Evolutionary conservation across 2,113 vertebrate species (phyloP).

Genomic region (Taxidea taxus): DNA sequence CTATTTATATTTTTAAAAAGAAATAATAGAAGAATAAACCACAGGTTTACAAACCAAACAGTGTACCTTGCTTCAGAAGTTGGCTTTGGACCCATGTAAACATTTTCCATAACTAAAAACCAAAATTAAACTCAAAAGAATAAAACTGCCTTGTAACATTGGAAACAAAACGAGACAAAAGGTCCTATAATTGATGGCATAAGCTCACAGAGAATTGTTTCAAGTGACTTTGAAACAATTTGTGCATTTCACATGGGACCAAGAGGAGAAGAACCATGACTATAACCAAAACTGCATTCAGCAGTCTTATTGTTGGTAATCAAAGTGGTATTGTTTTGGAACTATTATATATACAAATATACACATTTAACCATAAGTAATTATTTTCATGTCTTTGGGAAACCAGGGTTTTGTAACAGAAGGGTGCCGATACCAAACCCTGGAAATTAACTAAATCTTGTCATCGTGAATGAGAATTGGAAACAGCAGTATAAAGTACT

Average conservation of each 20-base stretch:
- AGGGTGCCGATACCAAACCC: neutral
- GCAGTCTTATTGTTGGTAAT: constrained; percentile 38
- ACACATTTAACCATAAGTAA: neutral
- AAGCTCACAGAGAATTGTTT: constrained; percentile 41
- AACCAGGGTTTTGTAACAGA: constrained; percentile 8
- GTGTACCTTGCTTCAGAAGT: constrained; percentile 28
- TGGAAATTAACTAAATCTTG: neutral
- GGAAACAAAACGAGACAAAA: constrained; percentile 54
- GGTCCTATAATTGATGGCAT: neutral
- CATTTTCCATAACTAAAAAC: constrained; percentile 46
- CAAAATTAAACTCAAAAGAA: constrained; percentile 54
- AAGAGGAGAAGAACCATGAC: constrained; percentile 44
- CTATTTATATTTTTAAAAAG: constrained; percentile 13
- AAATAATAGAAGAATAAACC: constrained; percentile 26
- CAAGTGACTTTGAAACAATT: constrained; percentile 45
- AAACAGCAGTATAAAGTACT: neutral
- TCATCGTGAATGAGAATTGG: constrained; percentile 7
- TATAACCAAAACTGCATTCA: constrained; percentile 19
- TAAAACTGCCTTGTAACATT: constrained; percentile 22
- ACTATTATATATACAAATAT: neutral
- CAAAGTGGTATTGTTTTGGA: constrained; percentile 45
- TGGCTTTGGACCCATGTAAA: constrained; percentile 41
- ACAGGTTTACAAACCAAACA: constrained; percentile 9
- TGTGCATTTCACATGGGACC: constrained; percentile 32
- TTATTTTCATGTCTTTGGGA: constrained; percentile 18